Base-by-base conservation (phyloP, 2,888 invertebrate genomes). In the Chymomyza procnemis region DNA sequence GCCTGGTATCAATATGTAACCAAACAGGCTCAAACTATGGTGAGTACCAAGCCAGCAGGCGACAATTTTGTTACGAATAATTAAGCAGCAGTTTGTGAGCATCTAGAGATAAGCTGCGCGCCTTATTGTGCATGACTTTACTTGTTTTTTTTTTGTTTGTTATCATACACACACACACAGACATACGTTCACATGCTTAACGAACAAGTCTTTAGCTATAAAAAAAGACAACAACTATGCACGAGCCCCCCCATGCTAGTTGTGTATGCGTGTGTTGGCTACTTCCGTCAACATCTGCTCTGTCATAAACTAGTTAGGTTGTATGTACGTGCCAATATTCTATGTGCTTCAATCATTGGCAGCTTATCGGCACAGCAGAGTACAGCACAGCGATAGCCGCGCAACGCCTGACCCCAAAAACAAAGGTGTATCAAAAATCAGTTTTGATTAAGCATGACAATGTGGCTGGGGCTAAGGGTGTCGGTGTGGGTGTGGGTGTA, bases 21-120 rank as follows among this genome's bases (percentile, higher is more conserved):
- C 90, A 90, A 90, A 88, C 92, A 93, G 92, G 91, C 92, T 85
- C 91, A 76, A 83, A 91, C 85, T 91, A 92, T 92, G 92, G 93
- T 93, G 88, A 91, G 88, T 88, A 41, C 52, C 50, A 58, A n/a
- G 21, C 21, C 30, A 21, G n/a, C 62, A 18, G 58, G 3, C 57
- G 59, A 55, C 19, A 14, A 26, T 18, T 64, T 54, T 47, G 14
- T 26, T 26, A 26, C 6, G 26, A 26, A 26, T 8, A 26, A 26
- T 26, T 26, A 26, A 26, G 26, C 6, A 26, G 26, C 8, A 26
- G 26, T 4, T 3, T 3, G 22, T 8, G 26, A 6, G 26, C 26
- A 1, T 26, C 1, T 6, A 26, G 26, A 14, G 56, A 52, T 69
- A 48, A 59, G 50, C 54, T 67, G 55, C 57, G 19, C 21, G 62